Evolutionary conservation across 1,140 invertebrate species (phyloP).

Genomic region (Drosophila sp.): DNA sequence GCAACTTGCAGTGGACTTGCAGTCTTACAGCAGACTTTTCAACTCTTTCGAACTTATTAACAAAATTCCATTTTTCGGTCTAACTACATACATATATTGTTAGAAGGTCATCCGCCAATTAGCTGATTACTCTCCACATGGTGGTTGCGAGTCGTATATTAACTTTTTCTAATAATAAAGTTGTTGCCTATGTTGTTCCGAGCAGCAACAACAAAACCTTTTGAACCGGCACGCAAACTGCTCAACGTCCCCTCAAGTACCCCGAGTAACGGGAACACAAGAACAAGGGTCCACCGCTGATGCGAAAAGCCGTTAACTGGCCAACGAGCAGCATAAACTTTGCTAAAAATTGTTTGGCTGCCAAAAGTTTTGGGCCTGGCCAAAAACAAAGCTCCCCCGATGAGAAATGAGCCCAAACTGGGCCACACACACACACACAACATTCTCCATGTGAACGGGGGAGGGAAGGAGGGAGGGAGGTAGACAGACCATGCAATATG

Average conservation of each 20-base stretch:
- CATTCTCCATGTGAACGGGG: neutral
- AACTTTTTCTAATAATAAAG: constrained; percentile 66
- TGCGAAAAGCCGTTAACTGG: constrained; percentile 72
- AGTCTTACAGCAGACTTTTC: constrained; percentile 4
- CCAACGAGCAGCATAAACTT: constrained; percentile 65
- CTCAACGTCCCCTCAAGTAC: constrained; percentile 13
- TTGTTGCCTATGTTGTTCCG: constrained; percentile 43
- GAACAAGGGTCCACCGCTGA: constrained; percentile 48
- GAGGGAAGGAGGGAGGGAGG: too few relatives aligned
- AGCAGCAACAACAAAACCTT: constrained; percentile 25
- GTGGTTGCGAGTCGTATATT: constrained; percentile 25
- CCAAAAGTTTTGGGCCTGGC: constrained; percentile 50
- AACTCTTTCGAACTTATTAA: constrained; percentile 46
- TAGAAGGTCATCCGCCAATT: constrained; percentile 38
- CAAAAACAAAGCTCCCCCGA: constrained; percentile 68
- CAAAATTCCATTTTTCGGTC: constrained; percentile 19
- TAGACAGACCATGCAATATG: constrained; percentile 38
- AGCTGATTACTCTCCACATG: constrained; percentile 43
- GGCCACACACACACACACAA: constrained; percentile 47
- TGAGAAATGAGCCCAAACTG: constrained; percentile 69
- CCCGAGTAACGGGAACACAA: constrained; percentile 11
- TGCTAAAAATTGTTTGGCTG: constrained; percentile 65
- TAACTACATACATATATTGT: neutral
- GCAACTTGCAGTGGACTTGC: constrained; percentile 22
- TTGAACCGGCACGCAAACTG: constrained; percentile 47